These are phyloP conservation scores for Xenopus borealis DNA, from an alignment of 2,113 vertebrate species.

Conservation along the genomic window DNA sequence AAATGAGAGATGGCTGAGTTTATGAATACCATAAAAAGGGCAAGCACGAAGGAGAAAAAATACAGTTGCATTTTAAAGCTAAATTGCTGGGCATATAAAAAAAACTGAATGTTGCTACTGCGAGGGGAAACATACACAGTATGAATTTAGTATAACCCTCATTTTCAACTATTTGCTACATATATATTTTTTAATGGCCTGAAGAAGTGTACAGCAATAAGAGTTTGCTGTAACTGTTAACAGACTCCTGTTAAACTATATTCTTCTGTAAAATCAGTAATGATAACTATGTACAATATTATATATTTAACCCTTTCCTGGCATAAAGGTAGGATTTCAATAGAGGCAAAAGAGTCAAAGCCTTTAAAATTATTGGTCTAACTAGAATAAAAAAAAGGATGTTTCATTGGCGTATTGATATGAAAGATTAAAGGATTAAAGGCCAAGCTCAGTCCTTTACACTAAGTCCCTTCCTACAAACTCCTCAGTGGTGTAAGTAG, in stretches of 20 bases:
- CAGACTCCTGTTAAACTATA: slow-evolving; percentile 53
- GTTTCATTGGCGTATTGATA: too few species aligned
- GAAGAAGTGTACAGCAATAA: slow-evolving; percentile 64
- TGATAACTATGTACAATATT: too few species aligned
- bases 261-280: too few species aligned
- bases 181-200: slow-evolving; percentile 61
- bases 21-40: slow-evolving; percentile 65
- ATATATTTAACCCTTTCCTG: too few species aligned
- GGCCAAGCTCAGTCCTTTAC: too few species aligned
- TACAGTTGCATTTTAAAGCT: slow-evolving; percentile 64
- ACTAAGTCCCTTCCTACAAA: too few species aligned
- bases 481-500: too few species aligned
- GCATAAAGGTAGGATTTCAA: too few species aligned
- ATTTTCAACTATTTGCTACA: slow-evolving; percentile 51
- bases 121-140: slow-evolving; percentile 57
- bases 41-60: slow-evolving; percentile 60
- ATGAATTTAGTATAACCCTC: slow-evolving; percentile 58
- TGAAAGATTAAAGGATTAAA: too few species aligned
- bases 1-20: slow-evolving; percentile 69
- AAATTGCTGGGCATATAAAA: slow-evolving; percentile 58
- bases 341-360: too few species aligned
- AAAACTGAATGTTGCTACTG: slow-evolving; percentile 57
- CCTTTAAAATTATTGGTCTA: too few species aligned
- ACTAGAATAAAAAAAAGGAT: too few species aligned
- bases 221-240: slow-evolving; percentile 51